A percentile compares a stretch with the other conserved stretches of the same genome.
Evolutionary conservation across 1,140 invertebrate genomes (phyloP).

Genomic region (Medauroidea extradentata): DNA sequence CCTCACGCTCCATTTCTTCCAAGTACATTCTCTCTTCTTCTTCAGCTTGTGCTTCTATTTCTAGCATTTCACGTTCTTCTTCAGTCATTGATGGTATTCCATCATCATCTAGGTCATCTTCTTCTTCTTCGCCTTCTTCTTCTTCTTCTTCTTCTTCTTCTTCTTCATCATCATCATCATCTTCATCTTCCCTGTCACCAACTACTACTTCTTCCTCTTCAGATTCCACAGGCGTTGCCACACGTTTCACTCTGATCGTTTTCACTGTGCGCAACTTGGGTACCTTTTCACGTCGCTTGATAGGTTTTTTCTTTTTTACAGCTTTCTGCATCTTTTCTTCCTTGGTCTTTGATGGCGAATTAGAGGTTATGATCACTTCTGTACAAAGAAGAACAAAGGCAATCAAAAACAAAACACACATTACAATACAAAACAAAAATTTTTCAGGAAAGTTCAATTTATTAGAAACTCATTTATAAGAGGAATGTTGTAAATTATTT

Average conservation of each 20-base stretch:
- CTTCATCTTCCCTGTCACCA: too few species aligned
- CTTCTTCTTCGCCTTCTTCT: conserved; percentile 26
- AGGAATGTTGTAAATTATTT: too few species aligned
- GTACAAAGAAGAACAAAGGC: too few species aligned
- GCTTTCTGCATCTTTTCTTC: too few species aligned
- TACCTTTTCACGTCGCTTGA: too few species aligned
- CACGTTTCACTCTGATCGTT: neutral
- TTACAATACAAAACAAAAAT: too few species aligned
- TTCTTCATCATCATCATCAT: conserved; percentile 20
- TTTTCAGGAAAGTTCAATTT: too few species aligned
- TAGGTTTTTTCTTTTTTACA: too few species aligned
- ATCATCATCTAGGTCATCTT: conserved; percentile 36
- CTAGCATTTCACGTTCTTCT: conserved; percentile 9
- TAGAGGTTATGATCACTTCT: too few species aligned
- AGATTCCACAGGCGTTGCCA: conserved; percentile 1
- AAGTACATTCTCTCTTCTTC: neutral
- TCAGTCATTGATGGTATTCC: conserved; percentile 26
- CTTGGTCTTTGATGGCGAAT: too few species aligned
- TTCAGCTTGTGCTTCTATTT: neutral
- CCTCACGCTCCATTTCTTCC: neutral
- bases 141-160: conserved; percentile 16
- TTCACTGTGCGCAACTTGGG: neutral
- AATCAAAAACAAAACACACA: too few species aligned
- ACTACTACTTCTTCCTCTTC: conserved; percentile 5
- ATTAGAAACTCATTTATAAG: too few species aligned